A percentile compares a stretch with the other conserved stretches of the same genome.
Conservation (phyloP, 2,797 vertebrate species). For the Argya squamiceps region DNA sequence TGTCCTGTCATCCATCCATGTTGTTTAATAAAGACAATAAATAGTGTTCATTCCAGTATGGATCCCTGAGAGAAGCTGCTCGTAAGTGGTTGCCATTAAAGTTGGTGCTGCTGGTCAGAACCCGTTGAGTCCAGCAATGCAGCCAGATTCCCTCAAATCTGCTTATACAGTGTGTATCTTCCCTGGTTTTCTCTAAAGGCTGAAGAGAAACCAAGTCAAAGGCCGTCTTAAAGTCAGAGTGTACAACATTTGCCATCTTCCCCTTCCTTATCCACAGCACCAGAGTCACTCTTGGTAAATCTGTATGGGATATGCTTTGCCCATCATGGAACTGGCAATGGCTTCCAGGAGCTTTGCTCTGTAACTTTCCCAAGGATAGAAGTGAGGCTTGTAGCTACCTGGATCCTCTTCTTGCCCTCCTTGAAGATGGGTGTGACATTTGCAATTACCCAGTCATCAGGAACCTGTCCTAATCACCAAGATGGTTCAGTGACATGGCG, state of each 20-base stretch:
- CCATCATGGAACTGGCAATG: background rate
- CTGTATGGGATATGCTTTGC: background rate
- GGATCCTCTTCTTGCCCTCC: background rate
- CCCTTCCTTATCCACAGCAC: background rate
- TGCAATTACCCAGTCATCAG: background rate
- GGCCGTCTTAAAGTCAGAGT: background rate
- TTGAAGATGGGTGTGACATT: background rate
- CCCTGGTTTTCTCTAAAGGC: background rate
- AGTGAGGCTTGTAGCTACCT: background rate
- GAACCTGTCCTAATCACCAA: background rate
- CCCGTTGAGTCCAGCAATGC: background rate
- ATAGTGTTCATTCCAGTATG: background rate
- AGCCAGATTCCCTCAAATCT: background rate
- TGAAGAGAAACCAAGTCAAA: background rate
- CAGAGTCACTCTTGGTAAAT: background rate
- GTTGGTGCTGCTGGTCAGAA: background rate
- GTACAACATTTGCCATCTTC: background rate
- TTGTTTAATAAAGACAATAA: background rate
- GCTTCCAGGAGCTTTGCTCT: background rate
- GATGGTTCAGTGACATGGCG: background rate
- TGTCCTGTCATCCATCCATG: background rate
- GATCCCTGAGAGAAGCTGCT: background rate
- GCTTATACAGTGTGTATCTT: background rate
- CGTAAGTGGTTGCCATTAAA: background rate
- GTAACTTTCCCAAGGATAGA: background rate